Conservation (phyloP, 1,140 invertebrate species). For the Orussus abietinus region DNA sequence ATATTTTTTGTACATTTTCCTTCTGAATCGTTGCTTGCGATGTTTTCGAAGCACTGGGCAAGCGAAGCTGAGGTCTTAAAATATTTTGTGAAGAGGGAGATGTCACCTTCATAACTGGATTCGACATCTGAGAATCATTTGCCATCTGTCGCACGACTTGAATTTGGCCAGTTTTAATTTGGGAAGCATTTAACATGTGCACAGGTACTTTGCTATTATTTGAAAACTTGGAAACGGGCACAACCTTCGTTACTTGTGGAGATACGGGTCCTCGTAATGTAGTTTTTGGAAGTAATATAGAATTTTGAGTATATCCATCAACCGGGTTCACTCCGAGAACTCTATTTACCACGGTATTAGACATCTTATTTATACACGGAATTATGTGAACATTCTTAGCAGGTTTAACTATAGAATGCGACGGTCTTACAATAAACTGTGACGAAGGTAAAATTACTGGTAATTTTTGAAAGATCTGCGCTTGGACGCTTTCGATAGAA, state of each 20-base stretch:
- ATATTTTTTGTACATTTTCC: slow-evolving; percentile 28
- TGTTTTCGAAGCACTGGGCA: slow-evolving; percentile 24
- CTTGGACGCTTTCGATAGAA: slow-evolving; percentile 12
- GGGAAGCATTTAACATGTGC: slow-evolving; percentile 31
- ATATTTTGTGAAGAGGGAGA: slow-evolving; percentile 26
- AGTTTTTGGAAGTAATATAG: slow-evolving; percentile 38
- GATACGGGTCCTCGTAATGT: slow-evolving; percentile 34
- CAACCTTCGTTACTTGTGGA: slow-evolving; percentile 29
- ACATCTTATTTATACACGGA: slow-evolving; percentile 28
- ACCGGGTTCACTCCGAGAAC: slow-evolving; percentile 15
- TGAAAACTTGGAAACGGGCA: slow-evolving; percentile 28
- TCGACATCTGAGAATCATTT: slow-evolving; percentile 20
- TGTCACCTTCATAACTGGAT: slow-evolving; percentile 19
- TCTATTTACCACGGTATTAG: slow-evolving; percentile 14
- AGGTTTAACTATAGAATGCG: slow-evolving; percentile 32
- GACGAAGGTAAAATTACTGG: slow-evolving; percentile 21
- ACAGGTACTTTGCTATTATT: slow-evolving; percentile 34
- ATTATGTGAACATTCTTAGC: slow-evolving; percentile 36
- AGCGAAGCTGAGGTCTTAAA: slow-evolving; percentile 24
- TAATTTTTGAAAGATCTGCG: slow-evolving; percentile 24
- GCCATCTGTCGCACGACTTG: slow-evolving; percentile 1
- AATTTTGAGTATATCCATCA: slow-evolving; percentile 24
- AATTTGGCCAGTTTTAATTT: slow-evolving; percentile 18
- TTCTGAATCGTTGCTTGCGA: slow-evolving; percentile 20
- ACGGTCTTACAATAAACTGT: slow-evolving; percentile 33